These are phyloP conservation scores for Belonocnema kinseyi DNA, from an alignment of 1,140 invertebrate species.

Conservation along the genomic window DNA sequence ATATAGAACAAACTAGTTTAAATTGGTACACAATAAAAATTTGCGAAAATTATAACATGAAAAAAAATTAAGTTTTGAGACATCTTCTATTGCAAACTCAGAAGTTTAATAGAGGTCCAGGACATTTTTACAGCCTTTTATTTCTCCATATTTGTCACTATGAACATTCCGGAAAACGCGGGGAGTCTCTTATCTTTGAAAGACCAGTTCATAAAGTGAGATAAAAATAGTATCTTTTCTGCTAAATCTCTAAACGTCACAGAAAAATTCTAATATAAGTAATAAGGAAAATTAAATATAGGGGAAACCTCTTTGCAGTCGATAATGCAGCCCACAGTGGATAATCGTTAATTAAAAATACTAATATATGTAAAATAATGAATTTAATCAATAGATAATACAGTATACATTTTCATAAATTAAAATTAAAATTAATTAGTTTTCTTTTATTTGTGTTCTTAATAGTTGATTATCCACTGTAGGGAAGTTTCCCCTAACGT, in stretches of 20 bases:
- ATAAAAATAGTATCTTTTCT: conserved; percentile 1
- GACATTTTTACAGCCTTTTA: conserved; percentile 14
- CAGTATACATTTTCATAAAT: too few species aligned
- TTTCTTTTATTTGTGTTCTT: too few species aligned
- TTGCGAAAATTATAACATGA: neutral
- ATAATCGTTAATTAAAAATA: too few species aligned
- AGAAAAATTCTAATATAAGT: neutral
- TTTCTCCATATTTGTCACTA: conserved; percentile 6
- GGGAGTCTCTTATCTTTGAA: neutral
- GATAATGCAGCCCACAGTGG: too few species aligned
- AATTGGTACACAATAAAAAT: neutral
- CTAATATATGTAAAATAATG: too few species aligned
- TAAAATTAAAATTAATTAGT: too few species aligned
- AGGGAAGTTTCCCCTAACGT: too few species aligned
- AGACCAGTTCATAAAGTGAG: neutral
- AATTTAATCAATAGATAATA: too few species aligned
- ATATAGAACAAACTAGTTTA: neutral
- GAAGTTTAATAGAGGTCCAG: neutral
- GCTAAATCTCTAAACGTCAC: neutral
- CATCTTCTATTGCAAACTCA: neutral
- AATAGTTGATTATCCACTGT: too few species aligned
- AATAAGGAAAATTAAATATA: neutral
- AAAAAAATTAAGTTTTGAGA: neutral
- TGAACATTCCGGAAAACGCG: neutral
- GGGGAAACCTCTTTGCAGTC: too few species aligned